Conservation (phyloP, 2,888 invertebrate species). For the Bombyx huttoni region DNA sequence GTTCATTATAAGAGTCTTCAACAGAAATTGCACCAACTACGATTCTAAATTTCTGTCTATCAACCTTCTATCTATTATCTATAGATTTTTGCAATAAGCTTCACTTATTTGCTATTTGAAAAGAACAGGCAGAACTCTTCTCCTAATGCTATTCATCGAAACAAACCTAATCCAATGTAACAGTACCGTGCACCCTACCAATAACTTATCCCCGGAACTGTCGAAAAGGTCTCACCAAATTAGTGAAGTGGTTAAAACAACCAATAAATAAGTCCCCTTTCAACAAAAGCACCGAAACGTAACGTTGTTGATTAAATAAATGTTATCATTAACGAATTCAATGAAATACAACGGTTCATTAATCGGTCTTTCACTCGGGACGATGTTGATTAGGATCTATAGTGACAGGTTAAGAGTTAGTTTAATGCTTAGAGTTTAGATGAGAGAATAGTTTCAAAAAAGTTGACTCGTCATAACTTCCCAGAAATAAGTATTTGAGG, state of each 20-base stretch:
- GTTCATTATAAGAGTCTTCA: too few relatives aligned
- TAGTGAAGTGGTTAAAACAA: constrained; percentile 19
- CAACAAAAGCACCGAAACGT: constrained; percentile 16
- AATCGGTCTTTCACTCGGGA: neutral
- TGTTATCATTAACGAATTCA: neutral
- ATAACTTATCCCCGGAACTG: constrained; percentile 20
- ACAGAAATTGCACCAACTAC: too few relatives aligned
- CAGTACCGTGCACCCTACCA: constrained; percentile 20
- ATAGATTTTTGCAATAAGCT: too few relatives aligned
- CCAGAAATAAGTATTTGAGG: too few relatives aligned
- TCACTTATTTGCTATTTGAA: too few relatives aligned
- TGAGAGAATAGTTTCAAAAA: too few relatives aligned
- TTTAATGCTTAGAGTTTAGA: neutral
- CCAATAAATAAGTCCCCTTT: constrained; percentile 26
- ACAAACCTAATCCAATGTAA: constrained; percentile 9
- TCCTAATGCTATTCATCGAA: too few relatives aligned
- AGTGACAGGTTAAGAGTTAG: neutral
- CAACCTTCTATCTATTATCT: too few relatives aligned
- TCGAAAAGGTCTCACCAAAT: constrained; percentile 13
- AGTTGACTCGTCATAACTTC: too few relatives aligned
- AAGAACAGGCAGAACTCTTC: too few relatives aligned
- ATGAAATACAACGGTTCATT: neutral
- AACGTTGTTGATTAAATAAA: constrained; percentile 23
- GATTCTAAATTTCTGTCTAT: too few relatives aligned
- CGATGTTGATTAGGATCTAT: neutral